Percentiles rank a stretch among this genome's conserved stretches.
Conservation (phyloP, 2,113 vertebrate genomes). For the Oryctolagus cuniculus region DNA sequence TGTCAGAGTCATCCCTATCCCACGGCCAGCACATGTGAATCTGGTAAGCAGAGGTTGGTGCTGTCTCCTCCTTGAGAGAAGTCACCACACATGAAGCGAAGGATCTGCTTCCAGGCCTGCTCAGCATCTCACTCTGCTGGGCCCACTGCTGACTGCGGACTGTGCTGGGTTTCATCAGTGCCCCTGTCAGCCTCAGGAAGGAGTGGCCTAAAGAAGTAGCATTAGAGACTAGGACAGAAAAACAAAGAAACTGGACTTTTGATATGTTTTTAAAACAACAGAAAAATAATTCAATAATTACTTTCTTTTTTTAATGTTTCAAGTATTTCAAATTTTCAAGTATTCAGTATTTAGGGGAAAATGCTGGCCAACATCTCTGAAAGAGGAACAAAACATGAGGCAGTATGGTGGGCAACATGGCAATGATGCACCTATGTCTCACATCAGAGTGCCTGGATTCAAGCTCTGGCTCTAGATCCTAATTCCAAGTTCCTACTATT, state of each 20-base stretch:
- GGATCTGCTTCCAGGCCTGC: not conserved
- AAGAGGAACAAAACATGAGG: not conserved
- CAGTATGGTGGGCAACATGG: not conserved
- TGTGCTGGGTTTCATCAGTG: not conserved
- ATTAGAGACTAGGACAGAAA: not conserved
- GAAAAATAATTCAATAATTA: no score
- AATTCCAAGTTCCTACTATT: no score
- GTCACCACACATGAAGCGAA: not conserved
- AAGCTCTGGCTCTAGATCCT: no score
- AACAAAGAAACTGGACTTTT: not conserved
- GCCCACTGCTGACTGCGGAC: not conserved
- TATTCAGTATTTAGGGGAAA: not conserved
- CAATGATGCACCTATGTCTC: no score
- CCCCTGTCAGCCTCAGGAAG: not conserved
- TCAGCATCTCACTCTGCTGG: not conserved
- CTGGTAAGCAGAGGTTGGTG: not conserved
- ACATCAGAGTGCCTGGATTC: no score
- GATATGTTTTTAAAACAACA: no score
- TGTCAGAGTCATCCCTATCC: not conserved
- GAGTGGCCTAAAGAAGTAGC: not conserved
- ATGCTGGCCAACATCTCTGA: not conserved
- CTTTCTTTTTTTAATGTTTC: no score
- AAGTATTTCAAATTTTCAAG: no score
- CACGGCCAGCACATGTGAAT: not conserved
- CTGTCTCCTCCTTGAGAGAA: constrained; percentile 15